Evolutionary conservation across 2,797 vertebrate genomes (phyloP).

Genomic region (Tiaroga cobitis): DNA sequence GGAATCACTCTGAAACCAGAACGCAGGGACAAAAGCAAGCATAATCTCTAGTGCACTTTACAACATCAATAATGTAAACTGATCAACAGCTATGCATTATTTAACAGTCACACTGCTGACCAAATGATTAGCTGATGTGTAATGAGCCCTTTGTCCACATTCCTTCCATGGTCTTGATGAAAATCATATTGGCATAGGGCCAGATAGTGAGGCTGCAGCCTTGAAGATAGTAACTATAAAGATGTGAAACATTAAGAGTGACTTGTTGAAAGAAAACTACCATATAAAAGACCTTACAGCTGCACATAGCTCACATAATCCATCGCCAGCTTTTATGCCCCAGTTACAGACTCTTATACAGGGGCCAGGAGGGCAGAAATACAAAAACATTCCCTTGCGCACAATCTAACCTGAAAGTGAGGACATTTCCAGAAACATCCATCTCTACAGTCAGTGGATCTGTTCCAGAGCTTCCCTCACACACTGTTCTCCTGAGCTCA

Average conservation of each 20-base stretch:
- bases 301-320: not conserved
- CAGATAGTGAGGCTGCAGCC: not conserved
- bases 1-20: not conserved
- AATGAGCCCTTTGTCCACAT: constrained; percentile 18
- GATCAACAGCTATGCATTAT: constrained; percentile 72
- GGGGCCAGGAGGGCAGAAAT: constrained; percentile 36
- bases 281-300: not conserved
- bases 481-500: constrained; percentile 32
- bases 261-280: not conserved
- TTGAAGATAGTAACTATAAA: not conserved
- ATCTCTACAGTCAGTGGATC: constrained; percentile 36
- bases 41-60: constrained; percentile 62
- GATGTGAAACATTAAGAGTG: not conserved
- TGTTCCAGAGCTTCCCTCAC: constrained; percentile 47
- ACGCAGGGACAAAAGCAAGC: constrained; percentile 5
- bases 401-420: constrained; percentile 18
- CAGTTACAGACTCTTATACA: constrained; percentile 2
- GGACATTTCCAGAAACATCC: constrained; percentile 37
- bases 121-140: constrained; percentile 31
- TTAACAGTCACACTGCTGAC: constrained; percentile 54
- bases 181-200: constrained; percentile 15
- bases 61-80: constrained; percentile 77
- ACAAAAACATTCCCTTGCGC: constrained; percentile 43
- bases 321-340: constrained; percentile 33
- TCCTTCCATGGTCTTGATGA: not conserved